Base-by-base conservation (phyloP, 2,797 vertebrate genomes). In the Thripadectes ignobilis region DNA sequence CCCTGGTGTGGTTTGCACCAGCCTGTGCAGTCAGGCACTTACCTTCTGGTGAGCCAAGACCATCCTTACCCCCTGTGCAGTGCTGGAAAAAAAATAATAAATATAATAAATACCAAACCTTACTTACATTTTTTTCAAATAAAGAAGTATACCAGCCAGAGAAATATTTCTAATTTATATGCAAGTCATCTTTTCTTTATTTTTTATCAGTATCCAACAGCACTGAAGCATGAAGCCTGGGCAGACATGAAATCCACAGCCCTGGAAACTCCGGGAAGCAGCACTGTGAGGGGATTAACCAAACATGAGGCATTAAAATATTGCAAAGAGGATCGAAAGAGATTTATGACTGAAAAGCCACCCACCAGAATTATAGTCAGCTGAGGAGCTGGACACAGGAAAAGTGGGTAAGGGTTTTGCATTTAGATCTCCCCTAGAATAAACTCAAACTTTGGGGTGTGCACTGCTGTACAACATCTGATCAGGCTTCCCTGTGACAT, bases 251-350 rank as follows among this genome's bases (percentile, higher is more conserved):
- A 48, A 77, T 41, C 52, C 3, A 9, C 89, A 94, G 76, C 69
- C 68, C 71, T 88, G 68, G n/a, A 72, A 92, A 75, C 59, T 59
- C 34, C 36, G 38, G 61, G 78, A 92, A 88, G 85, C 93, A 91
- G 91, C 80, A 57, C 54, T 88, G 87, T 9, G 3, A 93, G 88
- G 71, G 57, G 96, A 96, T 97, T 97, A 97, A 89, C 75, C 63
- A 65, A 83, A 79, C 81, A 93, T 26, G 82, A 85, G 69, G 82
- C 89, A 95, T 95, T 96, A 96, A 92, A 96, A 90, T 94, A 90
- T 82, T 95, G 90, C 94, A 96, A 94, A 97, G 97, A 96, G 96
- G 96, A 97, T 97, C 89, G 95, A 69, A 85, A 93, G 83, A 93
- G 96, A 96, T 96, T 96, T 97, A 77, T 8, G 59, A 52, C 67